Conservation (phyloP, 1,140 invertebrate genomes). For the Limonius californicus region DNA sequence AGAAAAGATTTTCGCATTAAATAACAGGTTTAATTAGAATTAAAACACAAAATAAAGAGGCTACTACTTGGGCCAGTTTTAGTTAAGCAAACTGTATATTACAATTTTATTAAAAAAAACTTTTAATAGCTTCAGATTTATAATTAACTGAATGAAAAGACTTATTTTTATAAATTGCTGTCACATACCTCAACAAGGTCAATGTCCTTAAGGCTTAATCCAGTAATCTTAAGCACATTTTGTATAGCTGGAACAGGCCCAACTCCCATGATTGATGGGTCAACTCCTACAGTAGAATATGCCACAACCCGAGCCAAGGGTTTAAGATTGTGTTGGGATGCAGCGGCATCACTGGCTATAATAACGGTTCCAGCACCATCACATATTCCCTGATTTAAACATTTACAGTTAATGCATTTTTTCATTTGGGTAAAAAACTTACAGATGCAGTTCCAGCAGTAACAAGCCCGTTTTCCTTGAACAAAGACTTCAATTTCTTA, state of each 20-base stretch:
- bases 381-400: conserved; percentile 74
- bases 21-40: too few species aligned
- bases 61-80: too few species aligned
- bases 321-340: conserved; percentile 74
- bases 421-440: conserved; percentile 50
- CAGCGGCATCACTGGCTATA: conserved; percentile 85
- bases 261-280: conserved; percentile 86
- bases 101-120: neutral
- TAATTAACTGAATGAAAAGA: too few species aligned
- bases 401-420: conserved; percentile 13
- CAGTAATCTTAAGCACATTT: conserved; percentile 68
- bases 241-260: conserved; percentile 91
- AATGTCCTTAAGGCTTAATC: conserved; percentile 78
- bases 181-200: conserved; percentile 90
- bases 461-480: conserved; percentile 94
- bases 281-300: conserved; percentile 75
- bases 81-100: too few species aligned
- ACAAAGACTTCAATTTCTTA: conserved; percentile 80
- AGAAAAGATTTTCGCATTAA: too few species aligned
- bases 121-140: too few species aligned
- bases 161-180: too few species aligned
- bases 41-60: too few species aligned
- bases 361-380: conserved; percentile 93
- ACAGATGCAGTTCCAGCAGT: conserved; percentile 95
- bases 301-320: conserved; percentile 74